Conservation (phyloP, 23 tunicate species). For the Aplidium turbinatum region DNA sequence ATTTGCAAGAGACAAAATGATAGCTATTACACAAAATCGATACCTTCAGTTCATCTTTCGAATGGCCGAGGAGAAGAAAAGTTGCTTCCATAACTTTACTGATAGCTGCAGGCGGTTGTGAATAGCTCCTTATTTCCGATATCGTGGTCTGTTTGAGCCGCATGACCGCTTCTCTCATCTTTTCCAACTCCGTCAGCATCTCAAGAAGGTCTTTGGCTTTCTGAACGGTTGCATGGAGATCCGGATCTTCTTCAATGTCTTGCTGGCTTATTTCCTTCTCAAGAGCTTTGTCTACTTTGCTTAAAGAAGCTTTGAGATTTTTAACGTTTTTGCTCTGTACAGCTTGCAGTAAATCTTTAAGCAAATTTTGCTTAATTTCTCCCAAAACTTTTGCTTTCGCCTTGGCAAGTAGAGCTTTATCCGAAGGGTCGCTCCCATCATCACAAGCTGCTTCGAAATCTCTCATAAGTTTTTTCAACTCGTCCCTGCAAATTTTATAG, state of each 20-base stretch:
- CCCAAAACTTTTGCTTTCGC: background rate
- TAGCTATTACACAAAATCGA: too few species aligned
- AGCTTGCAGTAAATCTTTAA: background rate
- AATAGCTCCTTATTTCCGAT: conserved; percentile 14
- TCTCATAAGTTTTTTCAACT: background rate
- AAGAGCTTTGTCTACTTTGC: background rate
- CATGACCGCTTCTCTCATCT: conserved; percentile 18
- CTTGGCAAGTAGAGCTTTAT: background rate
- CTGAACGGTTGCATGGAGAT: background rate
- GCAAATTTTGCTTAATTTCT: background rate
- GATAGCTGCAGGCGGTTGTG: conserved; percentile 10
- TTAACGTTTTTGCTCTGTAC: background rate
- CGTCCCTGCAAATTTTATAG: background rate
- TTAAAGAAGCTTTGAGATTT: conserved; percentile 1
- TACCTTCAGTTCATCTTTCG: conserved; percentile 1
- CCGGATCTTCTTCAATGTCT: background rate
- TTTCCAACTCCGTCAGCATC: background rate
- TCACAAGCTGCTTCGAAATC: background rate
- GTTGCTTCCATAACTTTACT: conserved; percentile 9
- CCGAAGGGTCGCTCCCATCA: background rate
- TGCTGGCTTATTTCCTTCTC: conserved; percentile 3
- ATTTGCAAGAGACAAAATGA: too few species aligned
- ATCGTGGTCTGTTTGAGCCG: conserved; percentile 13
- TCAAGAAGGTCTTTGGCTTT: conserved; percentile 9
- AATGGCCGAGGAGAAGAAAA: background rate